Evolutionary conservation across 53 echinoderm and acorn worm genomes (phyloP), one percentile per base, ranked within the genome.

Genomic region (Pentamera pediparva): DNA sequence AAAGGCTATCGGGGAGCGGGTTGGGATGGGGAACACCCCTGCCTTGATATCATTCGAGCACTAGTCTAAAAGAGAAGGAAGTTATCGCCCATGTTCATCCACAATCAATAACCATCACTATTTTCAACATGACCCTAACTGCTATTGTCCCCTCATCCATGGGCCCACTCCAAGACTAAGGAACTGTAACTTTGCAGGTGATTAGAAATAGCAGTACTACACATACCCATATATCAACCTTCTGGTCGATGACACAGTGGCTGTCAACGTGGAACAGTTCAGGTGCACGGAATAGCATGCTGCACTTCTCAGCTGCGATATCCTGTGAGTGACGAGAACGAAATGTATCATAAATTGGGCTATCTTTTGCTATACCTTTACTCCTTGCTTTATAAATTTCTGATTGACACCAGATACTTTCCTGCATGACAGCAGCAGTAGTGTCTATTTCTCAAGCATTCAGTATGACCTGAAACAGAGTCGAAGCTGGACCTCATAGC

Each of bases 181-280:
- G 6, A 52, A 52, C 10, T 52, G 19, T 52, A 52, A 41, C 8
- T 41, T 10, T 21, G 3, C 20, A 52, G 6, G 19, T 2, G 0
- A 21, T 11, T 15, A 21, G 25, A 20, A 52, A 52, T 6, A 52
- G 0, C 19, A 52, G 25, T 25, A 13, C n/a, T n/a, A n/a, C n/a
- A 6, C 87, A 78, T 70, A 94, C 94, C 94, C 94, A 94, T 33
- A 94, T 85, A 69, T 94, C 94, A 38, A 94, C 87, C 54, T 94
- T 94, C 59, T 94, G 90, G 37, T 94, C 90, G 22, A 94, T 85
- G 11, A 90, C 87, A 54, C 90, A 90, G 58, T 94, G 94, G 37
- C 94, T 94, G 74, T 94, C 94, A 1, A 94, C 94, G 39, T 94
- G 94, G 40, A 94, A 94, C 58, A 94, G 87, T 41, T 94, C 94